Conservation (phyloP, 2,888 invertebrate species). For the Ophion ellenae region DNA sequence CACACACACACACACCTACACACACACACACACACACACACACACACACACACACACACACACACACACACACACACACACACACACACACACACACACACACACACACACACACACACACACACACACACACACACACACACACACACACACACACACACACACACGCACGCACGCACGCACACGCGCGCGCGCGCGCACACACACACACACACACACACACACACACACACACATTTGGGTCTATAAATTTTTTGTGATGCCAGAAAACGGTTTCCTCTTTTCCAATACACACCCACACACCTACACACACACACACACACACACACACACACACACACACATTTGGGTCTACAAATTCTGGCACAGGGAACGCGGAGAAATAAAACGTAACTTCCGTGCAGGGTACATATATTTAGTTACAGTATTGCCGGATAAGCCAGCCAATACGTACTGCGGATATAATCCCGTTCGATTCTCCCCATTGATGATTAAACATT, state of each 20-base stretch:
- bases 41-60: neutral
- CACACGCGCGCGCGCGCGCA: no score
- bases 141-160: no score
- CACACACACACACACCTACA: neutral
- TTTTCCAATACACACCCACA: neutral
- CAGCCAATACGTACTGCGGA: constrained; percentile 21
- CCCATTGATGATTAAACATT: constrained; percentile 24
- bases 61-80: neutral
- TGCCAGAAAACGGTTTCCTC: no score
- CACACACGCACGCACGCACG: no score
- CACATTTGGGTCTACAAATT: constrained; percentile 28
- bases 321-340: neutral
- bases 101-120: no score
- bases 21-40: neutral
- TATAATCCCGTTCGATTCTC: constrained; percentile 22
- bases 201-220: no score
- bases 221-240: neutral
- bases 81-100: no score
- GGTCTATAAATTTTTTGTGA: no score
- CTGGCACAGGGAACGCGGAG: neutral
- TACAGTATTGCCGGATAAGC: constrained; percentile 12
- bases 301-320: neutral
- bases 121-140: no score
- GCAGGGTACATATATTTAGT: neutral
- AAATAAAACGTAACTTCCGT: constrained; percentile 30